phyloP scores from a whole-genome alignment of 1,140 invertebrate genomes.

The Ctenoplectra terminalis region DNA sequence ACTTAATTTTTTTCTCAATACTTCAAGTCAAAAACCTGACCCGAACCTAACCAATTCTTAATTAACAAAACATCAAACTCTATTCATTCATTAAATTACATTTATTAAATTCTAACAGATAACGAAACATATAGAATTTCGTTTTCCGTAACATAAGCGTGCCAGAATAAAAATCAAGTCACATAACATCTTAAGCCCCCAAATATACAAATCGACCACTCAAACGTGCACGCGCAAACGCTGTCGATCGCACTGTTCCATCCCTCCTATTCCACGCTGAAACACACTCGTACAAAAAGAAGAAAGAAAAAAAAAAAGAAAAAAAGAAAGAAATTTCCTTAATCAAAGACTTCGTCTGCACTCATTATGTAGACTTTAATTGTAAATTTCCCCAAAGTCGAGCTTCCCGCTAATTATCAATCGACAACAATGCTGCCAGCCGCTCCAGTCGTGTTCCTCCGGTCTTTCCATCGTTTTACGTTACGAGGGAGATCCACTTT shows the following conservation, averaged over 20 bases:
- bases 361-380: not conserved
- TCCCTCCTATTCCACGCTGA: not conserved
- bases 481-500: too few relatives aligned
- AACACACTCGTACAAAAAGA: not conserved
- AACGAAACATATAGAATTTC: too few relatives aligned
- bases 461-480: not conserved
- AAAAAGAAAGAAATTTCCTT: too few relatives aligned
- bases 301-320: not conserved
- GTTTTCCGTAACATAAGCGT: too few relatives aligned
- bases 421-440: slow-evolving; percentile 9
- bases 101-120: too few relatives aligned
- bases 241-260: not conserved
- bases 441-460: too few relatives aligned
- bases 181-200: not conserved
- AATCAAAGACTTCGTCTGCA: not conserved
- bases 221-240: not conserved
- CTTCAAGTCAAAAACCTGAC: too few relatives aligned
- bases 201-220: not conserved
- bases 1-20: too few relatives aligned
- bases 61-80: too few relatives aligned
- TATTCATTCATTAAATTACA: too few relatives aligned
- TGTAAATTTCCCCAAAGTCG: slow-evolving; percentile 7
- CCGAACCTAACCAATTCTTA: too few relatives aligned
- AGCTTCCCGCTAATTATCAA: slow-evolving; percentile 29
- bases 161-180: not conserved